Base-by-base conservation (phyloP, 2,113 vertebrate species). In the Fulmarus glacialis region DNA sequence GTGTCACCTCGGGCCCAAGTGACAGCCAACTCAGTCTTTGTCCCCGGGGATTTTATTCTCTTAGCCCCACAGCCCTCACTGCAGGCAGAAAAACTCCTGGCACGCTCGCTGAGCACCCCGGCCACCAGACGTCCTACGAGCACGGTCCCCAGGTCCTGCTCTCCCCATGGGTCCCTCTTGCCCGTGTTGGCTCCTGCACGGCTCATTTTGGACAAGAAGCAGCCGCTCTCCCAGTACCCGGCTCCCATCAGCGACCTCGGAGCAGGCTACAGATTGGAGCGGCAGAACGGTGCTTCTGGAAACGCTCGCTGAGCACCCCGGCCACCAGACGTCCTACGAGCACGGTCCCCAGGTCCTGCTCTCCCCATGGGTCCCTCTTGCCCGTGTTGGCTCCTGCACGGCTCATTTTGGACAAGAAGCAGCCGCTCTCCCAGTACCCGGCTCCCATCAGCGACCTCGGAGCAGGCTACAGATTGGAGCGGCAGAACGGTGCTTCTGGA, bases 401-500 rank as follows among this genome's bases (percentile, higher is more conserved):
- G 71, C 22, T 60, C 40, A 15, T 19, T 16, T 23, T 1, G 4
- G 89, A 30, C 8, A 17, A 14, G 52, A 2, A 90, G 52, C 21
- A 15, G 34, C 5, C 1, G 0, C 12, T 13, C 29, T 36, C 7
- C 15, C 3, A 0, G 36, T 7, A 0, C 24, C 48, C 14, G 2
- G 43, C 12, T 64, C 15, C 43, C 0, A 3, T 12, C 29, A 20
- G 47, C 2, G 21, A n/a, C 71, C 84, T 27, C 13, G 15, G 45
- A 66, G 30, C 89, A 14, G 29, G 82, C 95, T 98, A 98, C 9
- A 98, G 96, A 27, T 34, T 98, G 3, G 98, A 95, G 72, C 75
- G 86, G 86, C 92, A 29, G 32, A 82, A 53, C 1, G 98, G 98
- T 7, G 90, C 80, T 5, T 90, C 98, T 1, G 82, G 94, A 52